Evolutionary conservation across 2,888 invertebrate genomes (phyloP).

Genomic region (Polyommatus icarus): DNA sequence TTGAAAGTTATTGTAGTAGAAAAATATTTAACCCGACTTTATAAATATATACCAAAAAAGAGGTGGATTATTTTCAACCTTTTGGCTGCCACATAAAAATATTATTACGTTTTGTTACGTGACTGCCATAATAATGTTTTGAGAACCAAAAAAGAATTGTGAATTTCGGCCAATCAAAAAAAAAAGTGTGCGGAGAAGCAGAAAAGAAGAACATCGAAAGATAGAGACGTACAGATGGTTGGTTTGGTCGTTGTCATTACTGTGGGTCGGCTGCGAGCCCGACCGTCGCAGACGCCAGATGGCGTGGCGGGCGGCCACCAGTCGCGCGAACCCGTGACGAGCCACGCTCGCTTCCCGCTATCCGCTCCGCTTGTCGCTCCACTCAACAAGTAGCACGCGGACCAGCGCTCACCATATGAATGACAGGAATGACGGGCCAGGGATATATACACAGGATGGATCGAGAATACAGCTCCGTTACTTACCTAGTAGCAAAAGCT

Average conservation of each 20-base stretch:
- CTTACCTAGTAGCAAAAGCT: slow-evolving; percentile 69
- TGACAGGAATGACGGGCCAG: slow-evolving; percentile 31
- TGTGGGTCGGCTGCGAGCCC: slow-evolving; percentile 75
- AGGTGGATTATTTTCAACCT: too few relatives aligned
- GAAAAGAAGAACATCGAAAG: slow-evolving; percentile 43
- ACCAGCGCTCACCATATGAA: slow-evolving; percentile 55
- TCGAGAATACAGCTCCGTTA: slow-evolving; percentile 44
- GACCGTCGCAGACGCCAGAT: slow-evolving; percentile 84
- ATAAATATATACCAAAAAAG: too few relatives aligned
- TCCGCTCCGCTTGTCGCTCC: slow-evolving; percentile 53
- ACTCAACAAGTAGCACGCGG: slow-evolving; percentile 59
- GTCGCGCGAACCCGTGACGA: slow-evolving; percentile 85
- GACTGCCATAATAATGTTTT: background rate
- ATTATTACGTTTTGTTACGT: background rate
- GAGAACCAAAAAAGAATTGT: background rate
- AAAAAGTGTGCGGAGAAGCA: slow-evolving; percentile 29
- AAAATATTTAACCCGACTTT: too few relatives aligned
- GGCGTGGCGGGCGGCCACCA: slow-evolving; percentile 86
- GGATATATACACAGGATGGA: slow-evolving; percentile 43
- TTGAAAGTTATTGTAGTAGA: too few relatives aligned
- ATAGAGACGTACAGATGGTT: slow-evolving; percentile 77
- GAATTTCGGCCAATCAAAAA: background rate
- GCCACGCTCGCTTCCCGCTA: slow-evolving; percentile 75
- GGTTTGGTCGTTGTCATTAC: slow-evolving; percentile 77
- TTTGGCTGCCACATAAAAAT: background rate